These are phyloP conservation scores for Drosophila virilis DNA, from an alignment of 1,140 invertebrate genomes.

Conservation along the genomic window DNA sequence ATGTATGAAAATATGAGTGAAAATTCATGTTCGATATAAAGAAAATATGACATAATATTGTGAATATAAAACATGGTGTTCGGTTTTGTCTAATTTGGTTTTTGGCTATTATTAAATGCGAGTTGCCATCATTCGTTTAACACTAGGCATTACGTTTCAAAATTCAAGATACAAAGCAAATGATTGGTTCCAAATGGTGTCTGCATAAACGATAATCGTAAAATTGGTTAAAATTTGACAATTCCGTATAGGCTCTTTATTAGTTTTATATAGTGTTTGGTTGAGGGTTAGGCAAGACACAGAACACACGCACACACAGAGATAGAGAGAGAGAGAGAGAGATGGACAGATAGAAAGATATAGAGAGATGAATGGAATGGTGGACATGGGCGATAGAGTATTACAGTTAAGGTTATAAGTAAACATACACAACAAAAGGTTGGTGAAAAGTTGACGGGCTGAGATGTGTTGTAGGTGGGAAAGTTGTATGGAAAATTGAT, in stretches of 20 bases:
- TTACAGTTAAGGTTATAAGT: conserved; percentile 39
- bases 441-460: conserved; percentile 31
- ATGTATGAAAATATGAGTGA: conserved; percentile 48
- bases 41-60: conserved; percentile 12
- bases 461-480: conserved; percentile 38
- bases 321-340: conserved; percentile 16
- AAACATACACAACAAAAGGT: conserved; percentile 49
- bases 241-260: conserved; percentile 78
- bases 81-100: conserved; percentile 19
- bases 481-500: conserved; percentile 50
- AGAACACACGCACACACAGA: conserved; percentile 30
- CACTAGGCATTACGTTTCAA: conserved; percentile 46
- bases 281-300: conserved; percentile 48
- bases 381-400: conserved; percentile 57
- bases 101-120: conserved; percentile 7
- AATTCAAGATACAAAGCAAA: conserved; percentile 78
- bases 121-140: conserved; percentile 50
- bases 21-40: conserved; percentile 15
- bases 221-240: conserved; percentile 50
- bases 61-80: conserved; percentile 35
- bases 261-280: conserved; percentile 13
- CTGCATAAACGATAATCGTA: conserved; percentile 16
- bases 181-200: conserved; percentile 63
- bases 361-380: conserved; percentile 52
- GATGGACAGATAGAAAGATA: conserved; percentile 26